Conservation (phyloP, 2,888 invertebrate species). For the Tetragonisca angustula region DNA sequence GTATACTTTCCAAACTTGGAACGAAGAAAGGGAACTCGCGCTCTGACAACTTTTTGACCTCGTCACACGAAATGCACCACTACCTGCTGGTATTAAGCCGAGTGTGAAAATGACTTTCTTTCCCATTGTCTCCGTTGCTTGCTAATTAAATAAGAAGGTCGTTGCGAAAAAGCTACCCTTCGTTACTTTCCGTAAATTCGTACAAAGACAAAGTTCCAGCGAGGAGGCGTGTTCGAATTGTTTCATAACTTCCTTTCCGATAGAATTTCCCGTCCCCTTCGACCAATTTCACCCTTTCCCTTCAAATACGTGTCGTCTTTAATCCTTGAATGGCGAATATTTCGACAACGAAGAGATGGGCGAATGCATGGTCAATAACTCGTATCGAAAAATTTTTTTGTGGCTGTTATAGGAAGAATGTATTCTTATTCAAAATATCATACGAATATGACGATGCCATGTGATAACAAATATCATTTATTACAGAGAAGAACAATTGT, state of each 20-base stretch:
- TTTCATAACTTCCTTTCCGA: background rate
- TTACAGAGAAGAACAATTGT: too few relatives aligned
- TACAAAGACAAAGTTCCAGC: constrained; percentile 2
- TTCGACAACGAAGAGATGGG: too few relatives aligned
- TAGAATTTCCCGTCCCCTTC: background rate
- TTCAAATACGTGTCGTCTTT: background rate
- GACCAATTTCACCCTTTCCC: constrained; percentile 9
- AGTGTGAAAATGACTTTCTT: constrained; percentile 60
- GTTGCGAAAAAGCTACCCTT: constrained; percentile 38
- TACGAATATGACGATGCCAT: too few relatives aligned
- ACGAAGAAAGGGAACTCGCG: background rate
- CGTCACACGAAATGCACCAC: background rate
- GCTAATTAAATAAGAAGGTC: constrained; percentile 69
- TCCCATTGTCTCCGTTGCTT: constrained; percentile 25
- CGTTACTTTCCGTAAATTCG: constrained; percentile 19
- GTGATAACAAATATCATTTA: too few relatives aligned
- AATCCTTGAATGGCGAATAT: too few relatives aligned
- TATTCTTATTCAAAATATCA: too few relatives aligned
- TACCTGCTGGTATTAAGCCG: constrained; percentile 30
- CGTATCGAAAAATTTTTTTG: too few relatives aligned
- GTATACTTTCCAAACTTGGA: constrained; percentile 10
- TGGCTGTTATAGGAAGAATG: too few relatives aligned
- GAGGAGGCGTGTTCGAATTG: constrained; percentile 12
- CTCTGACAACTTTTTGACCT: constrained; percentile 4
- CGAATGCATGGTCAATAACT: too few relatives aligned